Conservation (phyloP, 2,113 vertebrate genomes). For the Urocitellus parryii region DNA sequence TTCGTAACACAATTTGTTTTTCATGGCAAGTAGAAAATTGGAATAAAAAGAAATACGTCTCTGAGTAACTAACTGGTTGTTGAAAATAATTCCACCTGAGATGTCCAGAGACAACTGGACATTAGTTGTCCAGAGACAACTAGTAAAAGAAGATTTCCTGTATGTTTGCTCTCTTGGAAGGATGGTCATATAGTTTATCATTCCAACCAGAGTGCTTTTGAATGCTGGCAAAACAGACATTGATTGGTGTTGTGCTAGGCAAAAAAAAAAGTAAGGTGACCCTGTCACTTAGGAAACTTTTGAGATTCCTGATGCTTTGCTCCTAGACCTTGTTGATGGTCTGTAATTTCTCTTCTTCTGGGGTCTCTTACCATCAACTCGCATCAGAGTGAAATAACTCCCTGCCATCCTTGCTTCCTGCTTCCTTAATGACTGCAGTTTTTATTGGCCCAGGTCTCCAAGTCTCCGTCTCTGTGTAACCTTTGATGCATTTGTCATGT, state of each 20-base stretch:
- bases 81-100: not conserved
- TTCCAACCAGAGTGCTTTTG: not conserved
- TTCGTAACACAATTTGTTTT: not conserved
- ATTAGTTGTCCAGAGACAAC: not conserved
- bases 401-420: fast-evolving
- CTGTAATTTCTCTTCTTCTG: not conserved
- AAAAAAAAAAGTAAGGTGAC: not conserved
- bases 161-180: not conserved
- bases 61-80: not conserved
- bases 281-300: not conserved
- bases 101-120: not conserved
- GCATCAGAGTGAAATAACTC: not conserved
- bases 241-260: not conserved
- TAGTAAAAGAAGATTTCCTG: not conserved
- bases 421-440: not conserved
- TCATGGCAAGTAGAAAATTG: not conserved
- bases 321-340: not conserved
- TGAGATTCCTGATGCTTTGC: not conserved
- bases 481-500: not conserved
- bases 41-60: not conserved
- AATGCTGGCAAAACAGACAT: not conserved
- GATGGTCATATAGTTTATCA: not conserved
- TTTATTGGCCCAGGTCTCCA: not conserved
- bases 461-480: not conserved
- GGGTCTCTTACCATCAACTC: not conserved